Evolutionary conservation across 2,888 invertebrate genomes (phyloP), one percentile per base, ranked within the genome.

Genomic region (Himalopsyche anomala): DNA sequence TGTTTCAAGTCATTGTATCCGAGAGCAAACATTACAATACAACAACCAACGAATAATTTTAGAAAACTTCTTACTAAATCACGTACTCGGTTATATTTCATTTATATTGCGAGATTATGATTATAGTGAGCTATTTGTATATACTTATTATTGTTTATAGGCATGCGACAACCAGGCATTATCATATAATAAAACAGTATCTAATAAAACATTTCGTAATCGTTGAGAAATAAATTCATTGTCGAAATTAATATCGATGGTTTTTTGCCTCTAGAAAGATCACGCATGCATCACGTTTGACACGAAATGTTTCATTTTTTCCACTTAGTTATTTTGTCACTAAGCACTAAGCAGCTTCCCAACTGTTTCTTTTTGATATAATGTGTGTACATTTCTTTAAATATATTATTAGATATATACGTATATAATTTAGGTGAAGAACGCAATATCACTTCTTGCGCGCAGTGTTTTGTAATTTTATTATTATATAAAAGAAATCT

Each of bases 181-280:
- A 38, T 74, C 11, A 74, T 74, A 36, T 2, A 12, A 15, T 38
- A 11, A 28, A 62, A 62, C 8, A 11, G 62, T 62, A 28, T 19
- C 8, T 62, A 28, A n/a, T 28, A 5, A 74, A 28, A 74, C 4
- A 74, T 74, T 38, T 74, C 74, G 38, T 74, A 38, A 38, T 62
- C 9, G 36, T 74, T 74, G 36, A 36, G 74, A 74, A 74, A 74
- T 74, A 74, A 36, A 36, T 74, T 74, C 74, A 74, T 74, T 74
- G 74, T 36, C 74, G 74, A 74, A 74, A 74, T 74, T 36, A 74
- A 36, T 12, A 74, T 74, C 36, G 38, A 28, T 19, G 62, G 4
- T 36, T 74, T 74, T 19, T 74, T 74, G 74, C 15, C 36, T 38
- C 3, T 15, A 36, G 12, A 74, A 74, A 74, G 36, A 74, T 74